A percentile compares a stretch with the other conserved stretches of the same genome.
Conservation (phyloP, 2,113 vertebrate genomes). For the Eleginops maclovinus region DNA sequence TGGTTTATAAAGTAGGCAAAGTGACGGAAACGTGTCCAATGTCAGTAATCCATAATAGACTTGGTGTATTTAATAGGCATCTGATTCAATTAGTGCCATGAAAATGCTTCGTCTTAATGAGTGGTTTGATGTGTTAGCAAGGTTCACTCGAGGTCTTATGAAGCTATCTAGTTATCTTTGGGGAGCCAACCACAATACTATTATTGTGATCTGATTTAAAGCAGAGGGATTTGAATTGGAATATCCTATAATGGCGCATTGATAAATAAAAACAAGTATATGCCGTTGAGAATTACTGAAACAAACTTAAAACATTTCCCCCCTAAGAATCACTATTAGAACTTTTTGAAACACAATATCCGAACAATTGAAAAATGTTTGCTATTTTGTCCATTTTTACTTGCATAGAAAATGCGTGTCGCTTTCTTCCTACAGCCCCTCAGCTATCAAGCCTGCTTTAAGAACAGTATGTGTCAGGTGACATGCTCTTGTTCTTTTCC, state of each 20-base stretch:
- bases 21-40: background rate
- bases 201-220: background rate
- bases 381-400: background rate
- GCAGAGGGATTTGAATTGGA: background rate
- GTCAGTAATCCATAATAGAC: background rate
- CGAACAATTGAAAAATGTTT: background rate
- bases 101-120: background rate
- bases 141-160: too few species aligned
- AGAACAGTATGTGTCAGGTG: constrained; percentile 2
- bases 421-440: background rate
- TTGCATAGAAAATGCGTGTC: constrained; percentile 3
- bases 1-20: background rate
- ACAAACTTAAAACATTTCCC: constrained; percentile 2
- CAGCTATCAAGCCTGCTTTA: background rate
- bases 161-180: too few species aligned
- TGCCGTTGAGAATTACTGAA: background rate
- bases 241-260: background rate
- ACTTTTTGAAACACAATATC: background rate
- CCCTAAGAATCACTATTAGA: background rate
- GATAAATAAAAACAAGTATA: background rate
- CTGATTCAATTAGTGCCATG: background rate
- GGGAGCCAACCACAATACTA: too few species aligned
- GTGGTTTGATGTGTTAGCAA: background rate
- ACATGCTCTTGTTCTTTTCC: constrained; percentile 12
- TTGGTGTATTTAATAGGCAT: background rate